Base-by-base conservation (phyloP, 1,140 invertebrate genomes). In the Helicoverpa armigera region DNA sequence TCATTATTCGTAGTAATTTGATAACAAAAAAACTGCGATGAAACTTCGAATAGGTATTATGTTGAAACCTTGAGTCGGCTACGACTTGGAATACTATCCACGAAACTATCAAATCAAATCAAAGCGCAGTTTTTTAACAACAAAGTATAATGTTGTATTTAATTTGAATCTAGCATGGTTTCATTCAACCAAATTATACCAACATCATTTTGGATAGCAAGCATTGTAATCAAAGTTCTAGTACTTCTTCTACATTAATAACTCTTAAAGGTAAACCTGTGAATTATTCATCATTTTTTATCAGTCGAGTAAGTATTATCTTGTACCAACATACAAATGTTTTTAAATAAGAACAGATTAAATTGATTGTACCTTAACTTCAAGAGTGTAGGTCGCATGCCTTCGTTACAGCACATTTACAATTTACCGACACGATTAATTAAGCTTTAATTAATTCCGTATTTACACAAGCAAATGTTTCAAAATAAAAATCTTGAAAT, bases 401-500 rank as follows among this genome's bases (percentile, higher is more conserved):
- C 67, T 11, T 53, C 69, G 69, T 29, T 53, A 29, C 69, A 51
- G 69, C 23, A 72, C 69, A 31, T 72, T 31, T 72, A 72, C 69
- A 72, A 53, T 72, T 54, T 72, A 72, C 23, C 69, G 48, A 31
- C 69, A 51, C 48, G 53, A 61, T 76, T 61, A 76, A 76, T 76
- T 76, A 76, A 76, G 56, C 31, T 35, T 56, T 61, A 76, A 76
- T 61, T 50, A 60, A 61, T 61, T 63, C 73, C 56, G 35, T 51
- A 76, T 76, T 76, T 76, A 61, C 69, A 76, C 35, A 63, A 61
- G 61, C 75, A 53, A 78, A 67, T 53, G 31, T 60, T 67, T 67
- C 48, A 78, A 75, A 81, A 74, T 61, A 81, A 75, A 74, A 63
- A 35, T 53, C 61, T 54, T 67, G 29, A 67, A 75, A 73, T 35